Evolutionary conservation across 2,888 invertebrate genomes (phyloP), one percentile per base, ranked within the genome.

Genomic region (Holacanthella duospinosa): DNA sequence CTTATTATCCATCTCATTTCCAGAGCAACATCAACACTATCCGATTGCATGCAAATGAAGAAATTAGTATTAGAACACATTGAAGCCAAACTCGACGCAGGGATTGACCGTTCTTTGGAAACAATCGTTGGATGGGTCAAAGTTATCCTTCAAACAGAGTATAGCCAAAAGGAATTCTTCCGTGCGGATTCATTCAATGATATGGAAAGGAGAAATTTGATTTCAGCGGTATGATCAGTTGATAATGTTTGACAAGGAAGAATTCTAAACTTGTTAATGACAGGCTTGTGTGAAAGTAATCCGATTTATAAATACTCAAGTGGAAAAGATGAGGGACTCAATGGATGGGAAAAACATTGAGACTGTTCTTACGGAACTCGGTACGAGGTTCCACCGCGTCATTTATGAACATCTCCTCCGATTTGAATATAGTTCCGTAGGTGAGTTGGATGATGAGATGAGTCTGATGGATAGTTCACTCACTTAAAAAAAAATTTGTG

Each of bases 331-430:
- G 55, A 84, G 87, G 75, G 82, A 84, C 59, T 87, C 87, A 66
- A 80, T 96, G 43, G 96, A 97, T 76, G 96, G 94, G 0, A 93
- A 91, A 75, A 96, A 97, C 79, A 83, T 93, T 55, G 87, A 87
- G 72, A 85, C 86, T 2, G 86, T 94, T 12, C 80, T 94, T 36
- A 84, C 88, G 59, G 97, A 97, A 77, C 81, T 97, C 25, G 96
- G 97, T 0, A 83, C 88, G 27, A 82, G 93, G n/a, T 83, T 99
- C 68, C 96, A 97, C 78, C 83, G 93, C 59, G 87, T 93, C 57
- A 87, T 99, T 69, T 92, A 92, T 75, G 94, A 96, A 69, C 97
- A 99, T 77, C 81, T 99, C 68, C 87, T 90, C 74, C 92, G 91
- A 75, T 94, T 89, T 81, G 91, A 93, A 76, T 96, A 93, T 76